Evolutionary conservation across 1,140 invertebrate genomes (phyloP).

Genomic region (Anoplolepis gracilipes): DNA sequence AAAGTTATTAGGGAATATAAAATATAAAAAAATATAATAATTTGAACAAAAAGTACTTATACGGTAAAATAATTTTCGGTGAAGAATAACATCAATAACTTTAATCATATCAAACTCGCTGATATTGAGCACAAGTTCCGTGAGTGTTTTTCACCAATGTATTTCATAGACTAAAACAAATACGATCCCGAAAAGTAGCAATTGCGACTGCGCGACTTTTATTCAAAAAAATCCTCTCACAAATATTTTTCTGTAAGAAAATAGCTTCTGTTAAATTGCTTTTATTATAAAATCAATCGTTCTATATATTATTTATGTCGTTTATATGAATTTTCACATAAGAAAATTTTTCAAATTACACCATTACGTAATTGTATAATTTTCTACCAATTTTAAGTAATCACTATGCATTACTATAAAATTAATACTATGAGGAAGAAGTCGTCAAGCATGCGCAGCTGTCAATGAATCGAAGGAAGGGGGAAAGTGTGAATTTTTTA

Average conservation of each 20-base stretch:
- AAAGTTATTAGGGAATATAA: background rate
- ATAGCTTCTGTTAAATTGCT: background rate
- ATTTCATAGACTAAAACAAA: background rate
- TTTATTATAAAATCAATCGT: background rate
- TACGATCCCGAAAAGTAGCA: background rate
- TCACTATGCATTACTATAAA: background rate
- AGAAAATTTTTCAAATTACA: slow-evolving; percentile 4
- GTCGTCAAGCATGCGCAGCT: background rate
- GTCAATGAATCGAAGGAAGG: background rate
- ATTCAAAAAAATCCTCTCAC: too few relatives aligned
- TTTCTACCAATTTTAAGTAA: background rate
- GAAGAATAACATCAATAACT: background rate
- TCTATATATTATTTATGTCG: too few relatives aligned
- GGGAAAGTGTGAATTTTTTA: background rate
- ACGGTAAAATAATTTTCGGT: background rate
- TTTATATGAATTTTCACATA: background rate
- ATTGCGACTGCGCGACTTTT: background rate
- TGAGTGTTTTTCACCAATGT: too few relatives aligned
- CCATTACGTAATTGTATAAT: background rate
- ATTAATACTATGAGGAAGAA: background rate
- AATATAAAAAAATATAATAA: background rate
- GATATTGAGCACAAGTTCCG: too few relatives aligned
- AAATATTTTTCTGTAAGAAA: background rate
- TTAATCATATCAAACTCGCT: too few relatives aligned
- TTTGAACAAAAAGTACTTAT: too few relatives aligned